These are phyloP conservation scores for Pollenia angustigena DNA, from an alignment of 2,888 invertebrate genomes.

Conservation along the genomic window DNA sequence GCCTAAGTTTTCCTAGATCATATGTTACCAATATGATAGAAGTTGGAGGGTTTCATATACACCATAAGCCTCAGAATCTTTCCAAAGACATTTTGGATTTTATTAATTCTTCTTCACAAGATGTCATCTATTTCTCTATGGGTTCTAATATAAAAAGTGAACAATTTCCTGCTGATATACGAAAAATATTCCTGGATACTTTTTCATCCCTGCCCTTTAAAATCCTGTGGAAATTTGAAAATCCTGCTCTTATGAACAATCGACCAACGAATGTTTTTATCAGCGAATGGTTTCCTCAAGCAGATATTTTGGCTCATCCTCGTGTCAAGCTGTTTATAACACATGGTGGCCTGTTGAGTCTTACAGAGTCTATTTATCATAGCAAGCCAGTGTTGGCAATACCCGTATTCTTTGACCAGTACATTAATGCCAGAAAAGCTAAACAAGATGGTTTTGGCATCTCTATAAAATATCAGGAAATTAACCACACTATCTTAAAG, in stretches of 20 bases:
- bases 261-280: slow-evolving; percentile 77
- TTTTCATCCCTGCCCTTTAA: slow-evolving; percentile 71
- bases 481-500: slow-evolving; percentile 33
- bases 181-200: slow-evolving; percentile 68
- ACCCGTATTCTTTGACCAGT: slow-evolving; percentile 84
- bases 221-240: slow-evolving; percentile 84
- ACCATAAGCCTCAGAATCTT: slow-evolving; percentile 77
- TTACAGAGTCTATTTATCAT: slow-evolving; percentile 82
- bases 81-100: slow-evolving; percentile 81
- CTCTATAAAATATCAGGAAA: slow-evolving; percentile 23
- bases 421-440: slow-evolving; percentile 83
- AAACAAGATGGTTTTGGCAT: slow-evolving; percentile 53
- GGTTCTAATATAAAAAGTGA: slow-evolving; percentile 82
- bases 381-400: slow-evolving; percentile 84
- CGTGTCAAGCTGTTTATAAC: slow-evolving; percentile 83
- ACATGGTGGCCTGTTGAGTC: slow-evolving; percentile 84
- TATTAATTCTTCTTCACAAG: slow-evolving; percentile 82
- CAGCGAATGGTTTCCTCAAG: slow-evolving; percentile 82
- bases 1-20: slow-evolving; percentile 80
- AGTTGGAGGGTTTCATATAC: slow-evolving; percentile 82
- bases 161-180: slow-evolving; percentile 76
- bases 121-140: slow-evolving; percentile 84
- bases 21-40: slow-evolving; percentile 82
- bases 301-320: slow-evolving; percentile 82
- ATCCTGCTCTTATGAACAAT: slow-evolving; percentile 77